These are phyloP conservation scores for Bombus ignitus DNA, from an alignment of 1,140 invertebrate species.

Conservation along the genomic window DNA sequence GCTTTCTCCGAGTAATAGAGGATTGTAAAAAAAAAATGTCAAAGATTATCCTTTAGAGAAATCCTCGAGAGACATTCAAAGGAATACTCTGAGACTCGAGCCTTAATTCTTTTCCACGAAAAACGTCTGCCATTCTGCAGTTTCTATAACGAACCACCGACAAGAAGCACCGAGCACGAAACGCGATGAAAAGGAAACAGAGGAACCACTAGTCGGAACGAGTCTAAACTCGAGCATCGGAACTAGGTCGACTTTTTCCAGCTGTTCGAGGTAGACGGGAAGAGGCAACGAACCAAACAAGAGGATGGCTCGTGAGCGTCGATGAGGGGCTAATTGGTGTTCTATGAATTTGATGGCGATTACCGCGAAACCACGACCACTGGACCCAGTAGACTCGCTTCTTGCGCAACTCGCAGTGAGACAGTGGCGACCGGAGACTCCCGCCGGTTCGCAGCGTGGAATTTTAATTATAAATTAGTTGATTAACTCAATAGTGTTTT, in stretches of 20 bases:
- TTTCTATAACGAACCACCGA: background rate
- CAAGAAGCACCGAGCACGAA: background rate
- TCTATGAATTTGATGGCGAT: conserved; percentile 81
- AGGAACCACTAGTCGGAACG: conserved; percentile 36
- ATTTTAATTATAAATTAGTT: conserved; percentile 84
- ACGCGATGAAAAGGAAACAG: conserved; percentile 30
- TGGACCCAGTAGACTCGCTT: conserved; percentile 56
- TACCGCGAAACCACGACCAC: conserved; percentile 79
- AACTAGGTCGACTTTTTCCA: conserved; percentile 73
- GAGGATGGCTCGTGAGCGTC: conserved; percentile 29
- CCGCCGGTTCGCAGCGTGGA: conserved; percentile 73
- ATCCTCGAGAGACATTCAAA: background rate
- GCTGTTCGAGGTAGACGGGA: conserved; percentile 16
- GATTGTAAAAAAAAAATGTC: background rate
- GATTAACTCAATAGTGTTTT: conserved; percentile 84
- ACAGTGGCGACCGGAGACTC: conserved; percentile 54
- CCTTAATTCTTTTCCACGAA: background rate
- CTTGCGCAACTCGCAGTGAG: conserved; percentile 67
- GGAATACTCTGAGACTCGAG: background rate
- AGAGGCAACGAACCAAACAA: conserved; percentile 33
- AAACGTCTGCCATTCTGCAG: background rate
- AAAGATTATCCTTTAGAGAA: background rate
- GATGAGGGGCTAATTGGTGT: conserved; percentile 80
- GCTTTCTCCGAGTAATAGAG: background rate
- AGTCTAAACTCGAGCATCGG: conserved; percentile 50